Percentiles rank a stretch among this genome's conserved stretches.
These are phyloP conservation scores for Marronus borbonicus DNA, from an alignment of 2,888 invertebrate genomes.

Conservation along the genomic window DNA sequence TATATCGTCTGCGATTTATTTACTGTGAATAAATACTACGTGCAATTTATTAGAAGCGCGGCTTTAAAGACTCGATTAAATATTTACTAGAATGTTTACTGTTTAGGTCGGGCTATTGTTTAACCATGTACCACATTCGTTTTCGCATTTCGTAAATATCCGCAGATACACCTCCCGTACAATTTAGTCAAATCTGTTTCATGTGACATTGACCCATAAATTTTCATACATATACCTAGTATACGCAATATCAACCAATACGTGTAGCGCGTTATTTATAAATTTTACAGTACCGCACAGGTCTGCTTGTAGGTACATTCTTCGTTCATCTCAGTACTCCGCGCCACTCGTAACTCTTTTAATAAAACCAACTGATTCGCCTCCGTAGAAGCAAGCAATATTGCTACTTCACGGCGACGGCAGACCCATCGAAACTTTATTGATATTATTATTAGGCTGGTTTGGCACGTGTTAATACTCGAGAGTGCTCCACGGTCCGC, in stretches of 20 bases:
- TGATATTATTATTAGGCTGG: slow-evolving; percentile 13
- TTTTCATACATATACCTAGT: not conserved
- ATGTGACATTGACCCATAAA: slow-evolving; percentile 38
- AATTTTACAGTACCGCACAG: slow-evolving; percentile 15
- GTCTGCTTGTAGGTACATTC: not conserved
- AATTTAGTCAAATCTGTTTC: slow-evolving; percentile 1
- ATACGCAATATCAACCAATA: slow-evolving; percentile 21
- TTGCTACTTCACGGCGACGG: not conserved
- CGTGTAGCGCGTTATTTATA: slow-evolving; percentile 28
- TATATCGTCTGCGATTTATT: no score
- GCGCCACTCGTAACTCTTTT: slow-evolving; percentile 24
- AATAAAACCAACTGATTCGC: slow-evolving; percentile 22
- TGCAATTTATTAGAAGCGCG: no score
- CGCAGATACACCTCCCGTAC: not conserved
- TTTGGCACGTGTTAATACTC: slow-evolving; percentile 4
- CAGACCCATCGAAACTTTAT: slow-evolving; percentile 18
- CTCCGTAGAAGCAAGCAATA: not conserved
- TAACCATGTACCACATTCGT: no score
- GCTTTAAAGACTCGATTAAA: no score
- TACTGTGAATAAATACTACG: no score
- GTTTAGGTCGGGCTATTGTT: no score
- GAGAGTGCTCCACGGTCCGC: not conserved
- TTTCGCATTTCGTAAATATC: no score
- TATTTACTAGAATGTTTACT: no score
- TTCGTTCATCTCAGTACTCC: slow-evolving; percentile 8